Base-by-base conservation (phyloP, 2,888 invertebrate species). In the Hypomecis punctinalis region DNA sequence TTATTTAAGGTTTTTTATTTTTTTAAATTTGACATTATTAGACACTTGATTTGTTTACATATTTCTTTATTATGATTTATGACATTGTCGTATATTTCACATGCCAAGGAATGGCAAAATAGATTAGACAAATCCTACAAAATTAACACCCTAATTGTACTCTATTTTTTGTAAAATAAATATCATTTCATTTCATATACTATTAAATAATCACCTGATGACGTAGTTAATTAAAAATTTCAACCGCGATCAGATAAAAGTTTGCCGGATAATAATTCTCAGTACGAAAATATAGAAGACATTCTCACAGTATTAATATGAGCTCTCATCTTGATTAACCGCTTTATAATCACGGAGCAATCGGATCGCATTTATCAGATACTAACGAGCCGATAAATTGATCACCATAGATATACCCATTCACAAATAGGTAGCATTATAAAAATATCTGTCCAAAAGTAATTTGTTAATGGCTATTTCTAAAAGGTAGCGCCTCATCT, bases 341-440 rank as follows among this genome's bases (percentile, higher is more conserved):
- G 79, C 78, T 85, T 88, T 87, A 89, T 89, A 86, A 89, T 88
- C 89, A 85, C 78, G 81, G 78, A 85, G 77, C 81, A 82, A 88
- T 88, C 83, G 80, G 81, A 79, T 78, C 77, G 73, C 83, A 90
- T 91, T 88, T 86, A 88, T 90, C 84, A 86, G 81, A 69, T 75
- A 75, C 83, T 90, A 91, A 91, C 86, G 87, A 91, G 85, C 83
- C 83, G 85, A 90, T 89, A 87, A 91, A 89, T 88, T 87, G 88
- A 88, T 88, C 85, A 82, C 82, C 80, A 81, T 74, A 86, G 88
- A 90, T 89, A 87, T 85, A 81, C 76, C 81, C 81, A 83, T 86
- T 87, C 83, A 88, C 85, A 85, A 86, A 86, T 83, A 85, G 82
- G 82, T 76, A 77, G 84, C 83, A 84, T 89, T 84, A 90, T 88